Evolutionary conservation across 1,140 invertebrate species (phyloP), one percentile per base, ranked within the genome.

Genomic region (Achroia grisella): DNA sequence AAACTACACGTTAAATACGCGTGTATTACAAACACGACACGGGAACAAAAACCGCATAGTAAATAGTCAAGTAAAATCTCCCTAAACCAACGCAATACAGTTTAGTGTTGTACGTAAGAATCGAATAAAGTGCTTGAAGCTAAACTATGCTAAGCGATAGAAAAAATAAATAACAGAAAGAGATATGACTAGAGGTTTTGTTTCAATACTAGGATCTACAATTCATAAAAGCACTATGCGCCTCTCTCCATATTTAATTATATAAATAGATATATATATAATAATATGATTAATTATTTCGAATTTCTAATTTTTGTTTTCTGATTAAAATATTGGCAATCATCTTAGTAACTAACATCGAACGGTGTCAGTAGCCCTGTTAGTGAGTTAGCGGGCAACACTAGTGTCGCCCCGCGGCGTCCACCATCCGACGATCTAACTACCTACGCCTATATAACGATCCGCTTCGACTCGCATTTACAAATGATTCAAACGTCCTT

Each of bases 211-310:
- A 82, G 63, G 58, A 76, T 56, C 81, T 85, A 85, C 76, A 50
- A 69, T 83, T 79, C 70, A 85, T 81, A 85, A 75, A 84, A 84
- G 80, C 80, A 82, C 80, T 84, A 84, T 79, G 81, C 81, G 77
- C 75, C 64, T 80, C 76, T 84, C 71, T 76, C 63, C 76, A 74
- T 78, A 75, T 77, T 62, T 71, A 59, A 37, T 69, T 70, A 73
- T 82, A 81, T 82, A 81, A 82, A 85, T 85, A 82, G 72, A 81
- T 83, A 78, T 23, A 23, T 23, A 23, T 23, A 23, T 77, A 67
- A 67, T 65, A 56, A 69, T 79, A 80, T 74, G 64, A 76, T 82
- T 81, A 84, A 72, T 84, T 78, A 82, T 65, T 74, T 66, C 71
- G 48, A 76, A 76, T 62, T n/a, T 65, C 71, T 81, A 82, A 72